A percentile compares a stretch with the other conserved stretches of the same genome.
phyloP scores from a whole-genome alignment of 2,113 vertebrate genomes.

The Arenaria interpres region DNA sequence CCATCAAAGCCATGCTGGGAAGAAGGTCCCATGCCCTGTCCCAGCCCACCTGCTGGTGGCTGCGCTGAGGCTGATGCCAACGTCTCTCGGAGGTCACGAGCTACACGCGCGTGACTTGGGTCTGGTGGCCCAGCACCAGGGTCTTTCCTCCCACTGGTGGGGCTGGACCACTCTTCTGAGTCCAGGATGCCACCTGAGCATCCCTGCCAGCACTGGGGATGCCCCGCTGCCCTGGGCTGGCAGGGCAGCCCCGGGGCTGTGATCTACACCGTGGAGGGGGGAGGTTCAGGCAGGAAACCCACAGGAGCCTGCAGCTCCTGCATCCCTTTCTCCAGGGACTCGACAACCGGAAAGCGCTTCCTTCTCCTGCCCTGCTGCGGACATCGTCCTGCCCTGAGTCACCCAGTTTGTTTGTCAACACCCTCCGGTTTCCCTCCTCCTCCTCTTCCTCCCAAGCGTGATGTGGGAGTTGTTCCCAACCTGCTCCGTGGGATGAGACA shows the following conservation, averaged over 20 bases:
- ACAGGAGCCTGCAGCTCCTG: not conserved
- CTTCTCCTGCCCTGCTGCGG: not conserved
- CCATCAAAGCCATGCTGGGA: accelerated
- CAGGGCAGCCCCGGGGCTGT: not conserved
- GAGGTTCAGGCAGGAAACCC: no score
- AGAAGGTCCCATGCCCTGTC: not conserved
- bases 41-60: accelerated
- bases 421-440: not conserved
- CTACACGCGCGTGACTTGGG: accelerated
- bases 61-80: not conserved
- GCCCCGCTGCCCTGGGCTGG: accelerated
- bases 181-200: not conserved
- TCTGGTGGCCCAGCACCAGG: not conserved
- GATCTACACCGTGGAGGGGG: not conserved
- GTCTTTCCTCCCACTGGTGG: not conserved
- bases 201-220: not conserved
- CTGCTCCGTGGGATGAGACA: not conserved
- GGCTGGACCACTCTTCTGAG: not conserved
- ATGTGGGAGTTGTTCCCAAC: not conserved
- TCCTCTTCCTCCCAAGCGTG: not conserved
- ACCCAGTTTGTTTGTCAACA: constrained; percentile 5
- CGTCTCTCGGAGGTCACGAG: accelerated
- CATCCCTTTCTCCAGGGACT: not conserved
- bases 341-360: not conserved
- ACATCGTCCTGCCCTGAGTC: not conserved